Conservation (phyloP, 2,113 vertebrate genomes). For the Ginglymostoma cirratum region DNA sequence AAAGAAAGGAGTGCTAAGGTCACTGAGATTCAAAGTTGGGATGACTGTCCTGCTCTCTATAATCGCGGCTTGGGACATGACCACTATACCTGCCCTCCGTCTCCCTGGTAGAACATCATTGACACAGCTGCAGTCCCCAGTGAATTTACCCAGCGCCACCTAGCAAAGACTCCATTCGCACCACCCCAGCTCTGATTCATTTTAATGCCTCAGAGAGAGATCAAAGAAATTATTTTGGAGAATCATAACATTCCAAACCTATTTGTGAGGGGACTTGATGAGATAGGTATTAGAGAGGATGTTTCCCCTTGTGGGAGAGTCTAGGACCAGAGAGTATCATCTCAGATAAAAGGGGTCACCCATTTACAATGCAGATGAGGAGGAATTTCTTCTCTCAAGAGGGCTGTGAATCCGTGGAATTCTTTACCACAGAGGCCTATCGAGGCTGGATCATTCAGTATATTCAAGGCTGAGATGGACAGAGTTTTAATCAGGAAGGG, state of each 20-base stretch:
- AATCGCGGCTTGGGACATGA: not conserved
- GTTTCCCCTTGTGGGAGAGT: too few species aligned
- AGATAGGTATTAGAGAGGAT: too few species aligned
- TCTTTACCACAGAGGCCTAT: too few species aligned
- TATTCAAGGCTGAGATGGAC: too few species aligned
- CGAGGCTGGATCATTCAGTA: too few species aligned
- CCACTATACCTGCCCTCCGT: not conserved
- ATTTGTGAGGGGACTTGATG: too few species aligned
- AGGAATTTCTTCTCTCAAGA: too few species aligned
- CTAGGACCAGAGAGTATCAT: too few species aligned
- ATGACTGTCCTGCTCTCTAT: not conserved
- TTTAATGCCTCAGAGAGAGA: not conserved
- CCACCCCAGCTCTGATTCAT: not conserved
- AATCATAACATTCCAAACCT: not conserved
- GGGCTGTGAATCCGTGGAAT: too few species aligned
- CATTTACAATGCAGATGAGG: too few species aligned
- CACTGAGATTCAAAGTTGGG: not conserved
- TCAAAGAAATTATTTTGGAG: not conserved
- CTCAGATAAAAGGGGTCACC: too few species aligned
- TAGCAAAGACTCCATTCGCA: not conserved
- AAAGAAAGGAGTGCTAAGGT: not conserved
- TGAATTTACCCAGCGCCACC: not conserved
- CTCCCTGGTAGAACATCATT: not conserved
- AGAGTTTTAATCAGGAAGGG: too few species aligned
- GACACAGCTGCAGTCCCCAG: not conserved